Base-by-base conservation (phyloP, 2,113 vertebrate genomes). In the Lota lota region DNA sequence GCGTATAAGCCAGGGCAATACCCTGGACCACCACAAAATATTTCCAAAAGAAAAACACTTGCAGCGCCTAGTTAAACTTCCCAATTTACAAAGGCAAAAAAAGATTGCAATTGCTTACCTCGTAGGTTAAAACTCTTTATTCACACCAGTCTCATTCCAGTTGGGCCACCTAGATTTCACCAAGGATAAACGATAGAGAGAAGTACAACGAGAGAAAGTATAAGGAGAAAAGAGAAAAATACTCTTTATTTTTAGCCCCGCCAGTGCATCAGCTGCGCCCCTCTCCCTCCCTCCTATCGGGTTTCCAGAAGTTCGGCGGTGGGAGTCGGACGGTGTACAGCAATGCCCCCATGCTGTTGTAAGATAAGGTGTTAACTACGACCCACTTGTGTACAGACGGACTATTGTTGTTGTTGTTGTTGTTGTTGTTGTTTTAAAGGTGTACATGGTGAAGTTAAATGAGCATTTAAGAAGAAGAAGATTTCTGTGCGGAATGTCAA, bases 181-280 rank as follows among this genome's bases (percentile, higher is more conserved):
- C n/a, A 83, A 75, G 22, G 70, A 70, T 70, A 73, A 60, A 70
- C 67, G 60, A 50, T 18, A 33, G 5, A 64, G 62, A 63, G 19
- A 17, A 64, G 40, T 16, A 10, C 67, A 53, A 57, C 6, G 22
- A 61, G 74, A 74, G 11, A 51, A 61, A 71, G 61, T n/a, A 70
- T 17, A 40, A 61, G 22, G 51, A 50, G 75, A 85, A 79, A 72
- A 1, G 70, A 72, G 85, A 68, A 69, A 80, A 75, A 84, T 82
- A 76, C 79, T 73, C 74, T 90, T 93, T 98, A 98, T 98, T 97
- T 98, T 98, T 97, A 97, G 95, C 88, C 85, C 80, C 70, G 76
- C 54, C 28, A 33, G 84, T 83, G 89, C 86, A 91, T 93, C 95
- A 97, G 95, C 94, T 95, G 90, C 70, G 90, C 90, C 53, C 53